Conservation (phyloP, 1,140 invertebrate genomes). For the Heliconius eleuchia region DNA sequence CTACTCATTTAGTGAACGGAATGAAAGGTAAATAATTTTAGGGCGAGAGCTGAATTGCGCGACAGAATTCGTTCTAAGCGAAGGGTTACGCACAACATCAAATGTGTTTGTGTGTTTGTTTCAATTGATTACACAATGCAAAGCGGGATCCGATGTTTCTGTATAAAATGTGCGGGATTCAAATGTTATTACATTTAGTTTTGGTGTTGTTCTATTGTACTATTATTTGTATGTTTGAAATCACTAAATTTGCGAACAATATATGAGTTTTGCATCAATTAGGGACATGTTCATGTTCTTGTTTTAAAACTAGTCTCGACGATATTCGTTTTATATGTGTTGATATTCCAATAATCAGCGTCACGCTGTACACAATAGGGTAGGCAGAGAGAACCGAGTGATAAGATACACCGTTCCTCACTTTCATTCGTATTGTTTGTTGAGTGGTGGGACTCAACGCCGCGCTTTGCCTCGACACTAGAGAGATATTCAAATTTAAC, state of each 20-base stretch:
- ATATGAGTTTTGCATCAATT: background rate
- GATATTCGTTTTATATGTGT: too few species aligned
- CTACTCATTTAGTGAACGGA: slow-evolving; percentile 79
- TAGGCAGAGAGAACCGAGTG: too few species aligned
- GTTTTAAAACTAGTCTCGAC: too few species aligned
- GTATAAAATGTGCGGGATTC: slow-evolving; percentile 46
- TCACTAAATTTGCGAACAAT: background rate
- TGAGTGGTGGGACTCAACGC: too few species aligned
- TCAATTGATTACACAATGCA: slow-evolving; percentile 58
- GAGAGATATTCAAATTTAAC: too few species aligned
- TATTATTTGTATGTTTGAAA: background rate
- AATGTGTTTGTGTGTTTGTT: slow-evolving; percentile 42
- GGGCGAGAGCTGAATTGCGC: slow-evolving; percentile 52
- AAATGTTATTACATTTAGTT: slow-evolving; percentile 44
- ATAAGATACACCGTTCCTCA: too few species aligned
- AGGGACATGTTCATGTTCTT: background rate
- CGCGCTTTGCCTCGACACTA: too few species aligned
- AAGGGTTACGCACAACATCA: slow-evolving; percentile 48
- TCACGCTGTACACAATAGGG: too few species aligned
- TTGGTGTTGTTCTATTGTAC: background rate
- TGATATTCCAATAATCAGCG: too few species aligned
- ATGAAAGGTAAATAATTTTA: slow-evolving; percentile 81
- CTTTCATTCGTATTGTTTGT: too few species aligned
- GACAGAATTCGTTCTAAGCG: slow-evolving; percentile 55
- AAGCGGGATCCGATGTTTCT: slow-evolving; percentile 50